Evolutionary conservation across 2,888 invertebrate species (phyloP).

Genomic region (Aphrophora alni): DNA sequence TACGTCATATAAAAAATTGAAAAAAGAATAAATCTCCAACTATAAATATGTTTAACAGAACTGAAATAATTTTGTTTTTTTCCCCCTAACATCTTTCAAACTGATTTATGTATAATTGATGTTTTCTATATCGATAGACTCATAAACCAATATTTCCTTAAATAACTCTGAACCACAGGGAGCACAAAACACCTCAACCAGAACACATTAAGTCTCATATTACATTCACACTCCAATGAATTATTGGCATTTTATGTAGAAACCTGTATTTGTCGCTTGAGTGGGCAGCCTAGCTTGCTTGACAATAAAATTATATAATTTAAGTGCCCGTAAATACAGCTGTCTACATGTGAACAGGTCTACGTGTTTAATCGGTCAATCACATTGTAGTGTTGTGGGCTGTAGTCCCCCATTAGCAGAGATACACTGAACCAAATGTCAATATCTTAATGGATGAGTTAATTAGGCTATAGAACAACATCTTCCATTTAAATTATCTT

Average conservation of each 20-base stretch:
- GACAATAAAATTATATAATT: slow-evolving; percentile 2
- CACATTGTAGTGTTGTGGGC: no score
- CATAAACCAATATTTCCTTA: no score
- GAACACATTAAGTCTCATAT: background rate
- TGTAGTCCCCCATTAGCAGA: background rate
- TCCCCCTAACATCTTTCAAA: no score
- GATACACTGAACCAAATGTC: background rate
- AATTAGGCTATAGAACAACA: background rate
- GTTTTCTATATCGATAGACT: no score
- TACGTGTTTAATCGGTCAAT: background rate
- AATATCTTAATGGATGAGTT: background rate
- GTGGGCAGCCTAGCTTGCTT: background rate
- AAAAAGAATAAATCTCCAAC: no score
- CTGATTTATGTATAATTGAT: no score
- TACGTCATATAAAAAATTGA: no score
- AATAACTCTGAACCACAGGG: background rate
- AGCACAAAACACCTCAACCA: background rate
- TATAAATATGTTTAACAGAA: no score
- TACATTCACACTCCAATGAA: background rate
- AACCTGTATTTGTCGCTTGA: background rate
- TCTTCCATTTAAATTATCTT: no score
- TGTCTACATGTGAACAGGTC: background rate
- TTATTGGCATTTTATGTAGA: background rate
- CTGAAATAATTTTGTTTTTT: no score
- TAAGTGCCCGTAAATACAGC: background rate